Evolutionary conservation across 1,140 invertebrate genomes (phyloP), one percentile per base, ranked within the genome.

Genomic region (Drosophila bipectinata): DNA sequence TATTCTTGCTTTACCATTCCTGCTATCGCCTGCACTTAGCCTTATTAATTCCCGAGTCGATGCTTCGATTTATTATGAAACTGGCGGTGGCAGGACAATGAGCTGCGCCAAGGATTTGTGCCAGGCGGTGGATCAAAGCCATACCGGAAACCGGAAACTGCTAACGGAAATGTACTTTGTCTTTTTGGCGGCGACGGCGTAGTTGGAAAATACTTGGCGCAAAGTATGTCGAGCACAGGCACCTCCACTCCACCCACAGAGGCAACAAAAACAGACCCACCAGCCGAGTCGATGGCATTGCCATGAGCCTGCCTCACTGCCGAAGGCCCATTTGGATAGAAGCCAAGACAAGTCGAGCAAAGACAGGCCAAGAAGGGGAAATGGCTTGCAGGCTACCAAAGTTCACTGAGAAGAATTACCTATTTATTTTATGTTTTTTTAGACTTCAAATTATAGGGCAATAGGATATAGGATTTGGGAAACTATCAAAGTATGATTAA

Each of bases 161-260:
- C 60, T 57, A 89, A 54, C 83, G 83, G 83, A 88, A 88, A 88
- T 88, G 83, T 88, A 90, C 83, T 89, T 84, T 88, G 83, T 88
- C 83, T 88, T 89, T 84, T 88, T 88, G 77, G 79, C 82, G 82
- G 79, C 76, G 77, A 75, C 57, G 71, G 51, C 52, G 45, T 62
- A 79, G 82, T 88, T 88, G 57, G 75, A 72, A 88, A 87, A 88
- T 87, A 88, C 82, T 87, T 88, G 59, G 24, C 59, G 71, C 62
- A 61, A 88, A 89, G 84, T 88, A 80, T 89, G 84, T 88, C 83
- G 83, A 88, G 84, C 61, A 73, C 66, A 48, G 66, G 58, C 76
- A 77, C 12, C 14, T 6, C 5, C n/a, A 7, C 21, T 1, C 37
- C 41, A 64, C 18, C 61, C 47, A 26, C 57, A 52, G 37, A 45